Evolutionary conservation across 2,113 vertebrate genomes (phyloP), one percentile per base, ranked within the genome.

Genomic region (Catagonus wagneri): DNA sequence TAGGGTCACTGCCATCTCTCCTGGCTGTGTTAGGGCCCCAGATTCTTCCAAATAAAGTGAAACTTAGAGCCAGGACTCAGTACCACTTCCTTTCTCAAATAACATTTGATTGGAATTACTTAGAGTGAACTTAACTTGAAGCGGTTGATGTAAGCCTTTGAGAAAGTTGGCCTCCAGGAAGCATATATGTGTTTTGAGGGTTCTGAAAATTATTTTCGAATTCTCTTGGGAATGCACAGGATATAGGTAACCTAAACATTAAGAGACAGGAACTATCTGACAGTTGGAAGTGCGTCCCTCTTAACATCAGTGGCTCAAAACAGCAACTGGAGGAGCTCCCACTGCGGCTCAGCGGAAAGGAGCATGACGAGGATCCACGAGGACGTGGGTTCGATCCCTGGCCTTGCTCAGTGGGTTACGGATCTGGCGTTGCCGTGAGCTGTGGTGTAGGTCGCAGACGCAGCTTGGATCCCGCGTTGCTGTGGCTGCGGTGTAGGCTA

Each of bases 81-180:
- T 74, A 95, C 54, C 20, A 76, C 86, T 89, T 91, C 36, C 65
- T 65, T 83, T 91, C 39, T 96, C 68, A 91, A 93, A 66, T 91
- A 89, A 86, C 52, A 80, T 86, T 92, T 83, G 85, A 93, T 65
- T 88, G 78, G 89, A 84, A 72, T 96, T 89, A 74, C 50, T 85
- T 78, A 39, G 32, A 94, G 71, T 96, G 75, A 91, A 93, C 69
- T 88, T 92, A 89, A 89, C 76, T 95, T 25, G 32, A 87, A 65
- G 66, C 56, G 83, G 76, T 91, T 93, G 75, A 63, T 87, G 68
- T 89, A 96, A 95, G 85, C 95, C 83, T 93, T 96, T 96, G 75
- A 78, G 25, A 87, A 87, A 79, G 34, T 39, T 39, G n/a, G 10
- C 72, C 96, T 89, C 71, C 54, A 85, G 78, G 63, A 97, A 97